Conservation (phyloP, 2,113 vertebrate genomes). For the Poeciliopsis occidentalis region DNA sequence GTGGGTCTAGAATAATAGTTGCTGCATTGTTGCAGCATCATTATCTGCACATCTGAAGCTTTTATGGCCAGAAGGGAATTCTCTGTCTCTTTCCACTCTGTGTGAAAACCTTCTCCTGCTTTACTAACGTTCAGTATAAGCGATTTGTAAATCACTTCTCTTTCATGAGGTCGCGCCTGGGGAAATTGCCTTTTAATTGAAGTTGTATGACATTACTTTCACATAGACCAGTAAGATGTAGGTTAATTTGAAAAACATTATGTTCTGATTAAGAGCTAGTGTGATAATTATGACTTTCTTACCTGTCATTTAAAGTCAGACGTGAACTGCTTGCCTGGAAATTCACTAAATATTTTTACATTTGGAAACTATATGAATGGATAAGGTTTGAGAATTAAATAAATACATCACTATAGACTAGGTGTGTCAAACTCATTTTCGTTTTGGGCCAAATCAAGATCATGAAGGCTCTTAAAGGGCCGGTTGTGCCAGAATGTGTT, state of each 20-base stretch:
- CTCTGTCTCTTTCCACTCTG: not conserved
- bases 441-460: no score
- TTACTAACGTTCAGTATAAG: constrained; percentile 4
- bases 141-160: not conserved
- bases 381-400: no score
- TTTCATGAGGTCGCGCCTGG: not conserved
- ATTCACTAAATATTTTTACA: no score
- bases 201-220: not conserved
- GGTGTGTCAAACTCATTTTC: no score
- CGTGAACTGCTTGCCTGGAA: not conserved
- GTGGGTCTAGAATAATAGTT: constrained; percentile 23
- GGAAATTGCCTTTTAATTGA: not conserved
- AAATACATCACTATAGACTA: no score
- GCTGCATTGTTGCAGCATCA: constrained; percentile 51
- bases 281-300: not conserved
- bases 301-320: not conserved
- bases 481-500: no score
- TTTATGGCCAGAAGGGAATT: constrained; percentile 43
- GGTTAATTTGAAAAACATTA: not conserved
- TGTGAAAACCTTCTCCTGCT: constrained; percentile 7
- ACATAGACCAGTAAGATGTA: not conserved
- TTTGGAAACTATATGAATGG: no score
- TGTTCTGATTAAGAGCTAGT: not conserved
- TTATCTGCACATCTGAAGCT: constrained; percentile 57
- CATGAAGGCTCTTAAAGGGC: no score